Percentiles rank a stretch among this genome's conserved stretches.
phyloP scores from a whole-genome alignment of 1,140 invertebrate species.

The Agrypnia vestita region DNA sequence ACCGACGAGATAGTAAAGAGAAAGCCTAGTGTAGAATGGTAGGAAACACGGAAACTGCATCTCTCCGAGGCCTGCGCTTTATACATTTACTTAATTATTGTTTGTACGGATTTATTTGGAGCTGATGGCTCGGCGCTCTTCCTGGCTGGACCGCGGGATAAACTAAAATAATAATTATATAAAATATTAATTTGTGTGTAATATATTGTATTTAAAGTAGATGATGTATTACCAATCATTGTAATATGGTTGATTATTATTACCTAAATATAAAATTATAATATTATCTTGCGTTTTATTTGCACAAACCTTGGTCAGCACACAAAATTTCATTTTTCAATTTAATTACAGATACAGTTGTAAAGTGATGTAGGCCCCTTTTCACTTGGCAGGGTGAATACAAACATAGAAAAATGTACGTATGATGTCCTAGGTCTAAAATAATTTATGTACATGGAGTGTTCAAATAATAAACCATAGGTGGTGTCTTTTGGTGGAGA shows the following conservation, averaged over 20 bases:
- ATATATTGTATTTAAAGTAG: slow-evolving; percentile 59
- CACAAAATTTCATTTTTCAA: too few species aligned
- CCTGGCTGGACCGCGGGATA: slow-evolving; percentile 51
- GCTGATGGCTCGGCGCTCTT: slow-evolving; percentile 40
- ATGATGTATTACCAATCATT: slow-evolving; percentile 57
- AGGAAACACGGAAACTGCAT: not conserved
- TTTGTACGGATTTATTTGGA: slow-evolving; percentile 39
- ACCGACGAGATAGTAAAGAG: not conserved
- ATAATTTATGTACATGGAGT: too few species aligned
- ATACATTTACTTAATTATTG: slow-evolving; percentile 37
- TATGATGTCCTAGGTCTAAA: too few species aligned
- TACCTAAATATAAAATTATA: slow-evolving; percentile 57
- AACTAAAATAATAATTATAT: slow-evolving; percentile 53
- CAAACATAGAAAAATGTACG: too few species aligned
- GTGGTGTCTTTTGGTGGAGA: too few species aligned
- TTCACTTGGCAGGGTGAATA: too few species aligned
- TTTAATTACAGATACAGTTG: too few species aligned
- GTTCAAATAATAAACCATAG: too few species aligned
- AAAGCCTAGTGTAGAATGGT: not conserved
- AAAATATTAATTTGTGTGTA: slow-evolving; percentile 58
- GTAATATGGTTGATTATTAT: slow-evolving; percentile 58
- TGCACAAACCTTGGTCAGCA: slow-evolving; percentile 1
- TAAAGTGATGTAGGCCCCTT: too few species aligned
- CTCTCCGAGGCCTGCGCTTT: slow-evolving; percentile 5
- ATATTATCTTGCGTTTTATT: slow-evolving; percentile 45